phyloP scores from a whole-genome alignment of 2,113 vertebrate genomes.

The human (Homo sapiens) region GRCh38 chr11:131827501-131828000 shows the following conservation, averaged over 20 bases:
- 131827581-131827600: background rate
- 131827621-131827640: background rate
- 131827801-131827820: constrained; percentile 38
- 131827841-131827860: background rate
- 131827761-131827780: background rate
- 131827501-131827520: background rate
- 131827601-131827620: background rate
- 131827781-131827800: background rate
- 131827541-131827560: background rate
- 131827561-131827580: background rate
- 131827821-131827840: background rate
- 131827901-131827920: background rate
- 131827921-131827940: background rate
- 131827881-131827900: background rate
- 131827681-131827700: background rate
- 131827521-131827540: background rate
- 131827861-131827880: background rate
- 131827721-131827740: background rate
- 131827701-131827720: background rate
- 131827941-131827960: background rate
- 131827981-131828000: background rate
- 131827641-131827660: background rate
- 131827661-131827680: background rate
- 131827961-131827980: background rate
- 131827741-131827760: background rate